Conservation (phyloP, 2,113 vertebrate genomes). For the Tor tambroides region DNA sequence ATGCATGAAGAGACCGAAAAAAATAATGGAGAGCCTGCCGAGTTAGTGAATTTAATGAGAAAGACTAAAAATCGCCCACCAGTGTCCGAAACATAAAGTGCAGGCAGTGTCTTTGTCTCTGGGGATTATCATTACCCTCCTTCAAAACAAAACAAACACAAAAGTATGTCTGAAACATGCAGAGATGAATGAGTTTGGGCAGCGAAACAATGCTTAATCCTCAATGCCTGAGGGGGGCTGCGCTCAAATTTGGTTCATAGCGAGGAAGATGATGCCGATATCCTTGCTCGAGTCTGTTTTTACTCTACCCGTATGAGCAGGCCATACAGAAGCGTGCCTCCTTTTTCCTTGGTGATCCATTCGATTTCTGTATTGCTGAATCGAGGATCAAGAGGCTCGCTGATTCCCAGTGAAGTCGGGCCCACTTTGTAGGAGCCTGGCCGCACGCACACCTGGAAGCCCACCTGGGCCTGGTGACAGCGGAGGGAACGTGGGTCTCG, state of each 20-base stretch:
- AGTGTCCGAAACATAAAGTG: slow-evolving; percentile 81
- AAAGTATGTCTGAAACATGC: slow-evolving; percentile 47
- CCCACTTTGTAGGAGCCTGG: slow-evolving; percentile 90
- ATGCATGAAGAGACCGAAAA: neutral
- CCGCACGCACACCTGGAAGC: slow-evolving; percentile 91
- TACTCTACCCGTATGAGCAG: slow-evolving; percentile 88
- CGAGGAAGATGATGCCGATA: neutral
- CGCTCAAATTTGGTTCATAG: slow-evolving; percentile 19
- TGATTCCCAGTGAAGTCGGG: slow-evolving; percentile 76
- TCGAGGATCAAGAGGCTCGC: slow-evolving; percentile 83
- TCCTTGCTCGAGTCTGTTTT: neutral
- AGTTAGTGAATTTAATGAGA: slow-evolving; percentile 48
- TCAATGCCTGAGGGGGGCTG: neutral
- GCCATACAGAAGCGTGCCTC: slow-evolving; percentile 85
- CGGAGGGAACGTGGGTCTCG: slow-evolving; percentile 87
- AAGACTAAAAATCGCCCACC: slow-evolving; percentile 72
- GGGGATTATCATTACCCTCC: slow-evolving; percentile 63
- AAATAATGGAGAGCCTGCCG: neutral
- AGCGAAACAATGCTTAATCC: slow-evolving; percentile 14
- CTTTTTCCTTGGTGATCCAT: slow-evolving; percentile 91
- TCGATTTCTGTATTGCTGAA: slow-evolving; percentile 88
- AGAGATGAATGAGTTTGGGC: slow-evolving; percentile 17
- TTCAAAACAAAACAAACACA: slow-evolving; percentile 60
- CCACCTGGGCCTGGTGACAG: slow-evolving; percentile 88
- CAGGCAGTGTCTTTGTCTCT: slow-evolving; percentile 79